Percentiles rank a stretch among this genome's conserved stretches.
Conservation (phyloP, 2,797 vertebrate species). For the Myotis myotis region DNA sequence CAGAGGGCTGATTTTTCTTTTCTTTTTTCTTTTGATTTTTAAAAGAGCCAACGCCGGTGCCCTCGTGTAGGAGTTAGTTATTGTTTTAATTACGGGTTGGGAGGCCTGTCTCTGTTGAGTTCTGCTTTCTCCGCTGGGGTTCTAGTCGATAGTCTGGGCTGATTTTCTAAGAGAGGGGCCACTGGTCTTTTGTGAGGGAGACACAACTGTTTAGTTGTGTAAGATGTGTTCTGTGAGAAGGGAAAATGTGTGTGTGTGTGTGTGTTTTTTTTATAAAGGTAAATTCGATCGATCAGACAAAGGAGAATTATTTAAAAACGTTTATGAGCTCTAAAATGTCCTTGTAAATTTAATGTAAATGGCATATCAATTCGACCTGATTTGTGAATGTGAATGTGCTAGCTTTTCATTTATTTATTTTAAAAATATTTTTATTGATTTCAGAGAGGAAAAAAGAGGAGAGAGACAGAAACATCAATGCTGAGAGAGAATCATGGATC, state of each 20-base stretch:
- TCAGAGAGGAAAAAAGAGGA: neutral
- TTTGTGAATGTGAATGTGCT: neutral
- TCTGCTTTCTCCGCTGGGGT: neutral
- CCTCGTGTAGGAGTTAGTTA: conserved; percentile 75
- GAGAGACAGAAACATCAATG: neutral
- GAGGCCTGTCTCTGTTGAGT: neutral
- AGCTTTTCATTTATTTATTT: neutral
- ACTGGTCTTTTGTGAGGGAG: neutral
- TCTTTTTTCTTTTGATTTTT: conserved; percentile 74
- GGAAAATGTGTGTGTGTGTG: neutral
- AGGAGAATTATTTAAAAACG: neutral
- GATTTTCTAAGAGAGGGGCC: neutral
- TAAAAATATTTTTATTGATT: neutral
- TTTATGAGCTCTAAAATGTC: neutral
- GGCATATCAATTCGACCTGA: neutral
- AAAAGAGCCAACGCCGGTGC: conserved; percentile 58
- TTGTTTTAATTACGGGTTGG: conserved; percentile 59
- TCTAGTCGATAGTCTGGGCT: neutral
- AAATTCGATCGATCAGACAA: neutral
- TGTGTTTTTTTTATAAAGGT: neutral
- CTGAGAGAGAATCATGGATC: no score
- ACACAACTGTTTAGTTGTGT: neutral
- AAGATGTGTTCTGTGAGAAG: neutral
- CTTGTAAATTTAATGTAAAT: neutral
- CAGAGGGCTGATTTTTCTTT: conserved; percentile 60